Evolutionary conservation across 1,140 invertebrate species (phyloP).

Genomic region (Drosophila azteca): DNA sequence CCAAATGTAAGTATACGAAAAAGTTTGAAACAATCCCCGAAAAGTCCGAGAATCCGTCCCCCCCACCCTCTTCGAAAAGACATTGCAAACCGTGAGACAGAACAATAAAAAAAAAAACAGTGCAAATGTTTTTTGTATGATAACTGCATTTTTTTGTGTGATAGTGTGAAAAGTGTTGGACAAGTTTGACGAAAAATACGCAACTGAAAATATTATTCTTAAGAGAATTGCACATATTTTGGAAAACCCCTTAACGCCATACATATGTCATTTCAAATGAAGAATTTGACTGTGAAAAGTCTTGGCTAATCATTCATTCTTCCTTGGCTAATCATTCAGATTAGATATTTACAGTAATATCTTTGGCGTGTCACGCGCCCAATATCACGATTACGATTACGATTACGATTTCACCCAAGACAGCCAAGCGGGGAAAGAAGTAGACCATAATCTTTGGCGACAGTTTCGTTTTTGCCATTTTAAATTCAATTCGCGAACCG

Average conservation of each 20-base stretch:
- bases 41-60: conserved; percentile 2
- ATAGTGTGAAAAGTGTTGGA: conserved; percentile 36
- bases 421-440: conserved; percentile 4
- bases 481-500: conserved; percentile 50
- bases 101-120: conserved; percentile 10
- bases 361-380: conserved; percentile 8
- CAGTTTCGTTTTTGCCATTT: conserved; percentile 30
- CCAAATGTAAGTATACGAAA: conserved; percentile 77
- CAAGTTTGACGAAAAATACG: not conserved
- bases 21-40: conserved; percentile 12
- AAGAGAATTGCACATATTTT: conserved; percentile 3
- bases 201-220: conserved; percentile 9
- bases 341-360: too few relatives aligned
- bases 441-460: conserved; percentile 24
- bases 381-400: not conserved
- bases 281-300: too few relatives aligned
- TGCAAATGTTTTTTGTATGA: conserved; percentile 25
- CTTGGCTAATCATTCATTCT: too few relatives aligned
- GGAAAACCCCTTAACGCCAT: too few relatives aligned
- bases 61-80: not conserved
- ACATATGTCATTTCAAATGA: too few relatives aligned
- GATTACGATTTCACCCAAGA: conserved; percentile 28
- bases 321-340: too few relatives aligned
- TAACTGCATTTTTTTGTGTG: conserved; percentile 41
- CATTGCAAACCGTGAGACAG: conserved; percentile 9